Conservation (phyloP, 2,113 vertebrate species). For the Octodon degus region DNA sequence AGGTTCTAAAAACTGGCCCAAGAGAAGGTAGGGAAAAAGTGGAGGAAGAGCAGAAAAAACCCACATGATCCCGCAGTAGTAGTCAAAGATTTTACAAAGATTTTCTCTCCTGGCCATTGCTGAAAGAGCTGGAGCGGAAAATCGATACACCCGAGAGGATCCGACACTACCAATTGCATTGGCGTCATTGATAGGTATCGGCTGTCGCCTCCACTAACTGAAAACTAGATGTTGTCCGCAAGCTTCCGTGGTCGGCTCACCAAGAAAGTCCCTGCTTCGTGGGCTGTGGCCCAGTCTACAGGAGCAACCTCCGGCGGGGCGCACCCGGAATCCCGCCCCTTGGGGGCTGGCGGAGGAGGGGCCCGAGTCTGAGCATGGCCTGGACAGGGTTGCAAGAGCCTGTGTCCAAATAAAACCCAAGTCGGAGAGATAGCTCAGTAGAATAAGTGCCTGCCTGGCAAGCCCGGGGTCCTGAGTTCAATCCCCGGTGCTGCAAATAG, state of each 20-base stretch:
- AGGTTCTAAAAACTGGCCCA: neutral
- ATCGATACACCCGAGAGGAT: neutral
- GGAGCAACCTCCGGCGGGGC: accelerated
- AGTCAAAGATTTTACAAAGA: neutral
- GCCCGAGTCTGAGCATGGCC: neutral
- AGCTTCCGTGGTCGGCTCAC: accelerated
- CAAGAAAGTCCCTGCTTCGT: neutral
- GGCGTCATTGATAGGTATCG: accelerated
- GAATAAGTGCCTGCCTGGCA: no score
- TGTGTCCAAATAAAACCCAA: neutral
- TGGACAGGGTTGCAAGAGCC: neutral
- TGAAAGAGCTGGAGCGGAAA: no score
- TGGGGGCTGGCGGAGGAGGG: neutral
- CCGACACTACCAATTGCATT: no score
- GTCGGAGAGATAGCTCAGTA: no score
- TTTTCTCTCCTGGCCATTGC: neutral
- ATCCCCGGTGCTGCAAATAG: no score
- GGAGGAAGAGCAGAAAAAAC: neutral
- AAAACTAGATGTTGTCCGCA: neutral
- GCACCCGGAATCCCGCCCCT: neutral
- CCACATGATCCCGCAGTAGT: accelerated
- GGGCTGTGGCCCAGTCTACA: no score
- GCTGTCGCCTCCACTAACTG: neutral
- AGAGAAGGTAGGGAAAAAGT: neutral
- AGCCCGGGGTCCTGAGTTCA: no score